A percentile compares a stretch with the other conserved stretches of the same genome.
These are phyloP conservation scores for Gymnoscelis rufifasciata DNA, from an alignment of 2,888 invertebrate species.

Conservation along the genomic window DNA sequence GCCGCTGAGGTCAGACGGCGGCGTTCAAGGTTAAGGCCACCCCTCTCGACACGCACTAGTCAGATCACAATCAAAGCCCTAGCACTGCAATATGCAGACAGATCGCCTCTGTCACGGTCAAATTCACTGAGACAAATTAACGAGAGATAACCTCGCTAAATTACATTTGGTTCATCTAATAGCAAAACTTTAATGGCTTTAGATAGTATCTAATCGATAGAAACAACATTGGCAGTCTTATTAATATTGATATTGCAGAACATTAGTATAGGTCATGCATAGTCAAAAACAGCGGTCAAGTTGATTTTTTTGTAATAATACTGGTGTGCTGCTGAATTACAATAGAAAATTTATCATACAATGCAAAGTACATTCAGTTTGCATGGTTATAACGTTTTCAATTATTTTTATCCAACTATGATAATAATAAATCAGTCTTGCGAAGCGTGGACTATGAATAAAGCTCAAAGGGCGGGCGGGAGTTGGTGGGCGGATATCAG, in stretches of 20 bases:
- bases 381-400: no score
- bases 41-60: conserved; percentile 43
- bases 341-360: no score
- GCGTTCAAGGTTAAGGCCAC: conserved; percentile 75
- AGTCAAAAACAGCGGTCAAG: no score
- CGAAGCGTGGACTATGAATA: conserved; percentile 27
- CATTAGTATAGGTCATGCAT: no score
- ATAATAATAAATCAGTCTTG: conserved; percentile 14
- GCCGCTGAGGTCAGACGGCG: conserved; percentile 63
- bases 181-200: no score
- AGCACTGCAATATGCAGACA: conserved; percentile 31
- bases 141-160: background rate
- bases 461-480: conserved; percentile 43
- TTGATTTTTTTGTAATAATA: no score
- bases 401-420: background rate
- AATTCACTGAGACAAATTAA: conserved; percentile 9
- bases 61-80: conserved; percentile 31
- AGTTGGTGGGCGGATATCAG: conserved; percentile 24
- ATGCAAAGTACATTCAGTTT: no score
- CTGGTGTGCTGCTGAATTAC: no score
- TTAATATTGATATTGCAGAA: no score
- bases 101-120: conserved; percentile 12
- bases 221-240: no score
- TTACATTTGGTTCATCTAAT: no score
- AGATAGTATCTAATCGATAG: no score